Base-by-base conservation (phyloP, 2,888 invertebrate species). In the Parthenolecanium corni region DNA sequence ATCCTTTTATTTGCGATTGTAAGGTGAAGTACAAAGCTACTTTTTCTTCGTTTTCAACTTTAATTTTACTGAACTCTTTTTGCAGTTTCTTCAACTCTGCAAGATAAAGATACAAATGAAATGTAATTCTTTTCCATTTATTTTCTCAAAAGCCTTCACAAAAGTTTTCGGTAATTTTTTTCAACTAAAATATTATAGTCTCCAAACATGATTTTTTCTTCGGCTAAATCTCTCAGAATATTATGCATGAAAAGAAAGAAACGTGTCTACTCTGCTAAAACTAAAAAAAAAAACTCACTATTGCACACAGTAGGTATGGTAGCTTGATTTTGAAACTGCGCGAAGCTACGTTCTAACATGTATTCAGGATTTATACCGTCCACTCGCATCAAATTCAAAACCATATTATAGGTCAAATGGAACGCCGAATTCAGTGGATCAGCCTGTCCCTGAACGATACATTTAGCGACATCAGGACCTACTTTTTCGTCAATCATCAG, bases 281-380 rank as follows among this genome's bases (percentile, higher is more conserved):
- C n/a, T n/a, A n/a, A n/a, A n/a, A n/a, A 40, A 14, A 40, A 62
- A 31, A 47, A 78, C 82, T 79, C 76, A 90, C 92, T 83, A 67
- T 91, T 84, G 71, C 87, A 84, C 14, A 96, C 79, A 47, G 84
- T 84, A 0, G 98, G 98, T 70, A 99, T 91, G 16, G 86, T 82
- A 0, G 94, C 84, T 76, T 95, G 96, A 76, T 97, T 98, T 77
- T 99, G 99, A 72, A 98, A 99, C 75, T 99, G 98, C 75, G 86
- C 95, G 77, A 99, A 99, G 69, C 95, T 95, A 66, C 95, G 80
- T 72, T 97, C 96, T 71, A 99, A 77, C 94, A 99, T 97, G 72
- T 93, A 98, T 74, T 98, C 96, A 0, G 98, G 98, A 77, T 98
- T 97, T 62, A 99, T 96, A 77, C 96, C 98, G 75, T 98, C 98